Evolutionary conservation across 2,888 invertebrate genomes (phyloP).

Genomic region (Cosmia trapezina): DNA sequence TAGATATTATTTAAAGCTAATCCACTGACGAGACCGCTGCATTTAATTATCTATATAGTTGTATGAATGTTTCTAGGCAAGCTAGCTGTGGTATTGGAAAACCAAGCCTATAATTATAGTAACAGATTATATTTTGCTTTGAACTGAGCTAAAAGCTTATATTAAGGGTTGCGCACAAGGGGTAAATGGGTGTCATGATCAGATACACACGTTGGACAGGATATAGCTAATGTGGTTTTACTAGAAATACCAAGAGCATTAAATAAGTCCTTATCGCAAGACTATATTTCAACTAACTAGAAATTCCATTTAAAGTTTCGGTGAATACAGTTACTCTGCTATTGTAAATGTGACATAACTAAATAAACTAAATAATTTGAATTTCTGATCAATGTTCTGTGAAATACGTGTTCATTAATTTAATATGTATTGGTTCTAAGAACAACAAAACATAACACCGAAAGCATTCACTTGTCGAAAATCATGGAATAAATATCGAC

Average conservation of each 20-base stretch:
- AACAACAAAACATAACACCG: neutral
- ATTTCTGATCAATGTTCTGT: neutral
- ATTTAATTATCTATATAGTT: constrained; percentile 31
- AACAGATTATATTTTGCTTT: constrained; percentile 68
- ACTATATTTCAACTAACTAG: neutral
- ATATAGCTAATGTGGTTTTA: constrained; percentile 26
- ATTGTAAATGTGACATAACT: neutral
- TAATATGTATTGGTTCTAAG: neutral
- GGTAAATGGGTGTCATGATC: constrained; percentile 18
- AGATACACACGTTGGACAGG: constrained; percentile 48
- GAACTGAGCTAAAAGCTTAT: constrained; percentile 1
- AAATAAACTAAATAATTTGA: neutral
- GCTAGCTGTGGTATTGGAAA: constrained; percentile 57
- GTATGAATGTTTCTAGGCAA: constrained; percentile 5
- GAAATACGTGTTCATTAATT: neutral
- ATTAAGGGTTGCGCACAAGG: neutral
- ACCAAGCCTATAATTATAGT: constrained; percentile 65
- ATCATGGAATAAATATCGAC: neutral
- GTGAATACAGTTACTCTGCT: neutral
- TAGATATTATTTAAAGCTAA: constrained; percentile 28
- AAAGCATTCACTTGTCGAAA: neutral
- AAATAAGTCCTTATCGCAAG: neutral
- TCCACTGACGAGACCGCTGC: constrained; percentile 18
- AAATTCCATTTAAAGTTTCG: neutral
- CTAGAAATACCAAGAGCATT: neutral